Evolutionary conservation across 1,140 invertebrate genomes (phyloP).

Genomic region (Pectinophora gossypiella): DNA sequence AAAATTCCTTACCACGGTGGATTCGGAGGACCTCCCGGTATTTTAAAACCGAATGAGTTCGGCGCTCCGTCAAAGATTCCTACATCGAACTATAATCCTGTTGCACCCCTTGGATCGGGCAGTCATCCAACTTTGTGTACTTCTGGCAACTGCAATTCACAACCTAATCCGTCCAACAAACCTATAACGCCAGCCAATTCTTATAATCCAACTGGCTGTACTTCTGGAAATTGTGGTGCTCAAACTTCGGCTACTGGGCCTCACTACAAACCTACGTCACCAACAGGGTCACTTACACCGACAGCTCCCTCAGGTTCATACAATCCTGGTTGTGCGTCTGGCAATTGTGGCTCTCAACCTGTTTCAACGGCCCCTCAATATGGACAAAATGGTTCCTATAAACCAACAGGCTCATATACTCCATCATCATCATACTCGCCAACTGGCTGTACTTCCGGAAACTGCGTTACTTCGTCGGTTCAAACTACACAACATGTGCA

Average conservation of each 20-base stretch:
- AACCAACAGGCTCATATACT: neutral
- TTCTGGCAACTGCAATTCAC: constrained; percentile 5
- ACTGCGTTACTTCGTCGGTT: no score
- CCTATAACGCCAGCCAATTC: neutral
- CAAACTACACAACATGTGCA: neutral
- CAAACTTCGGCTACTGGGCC: neutral
- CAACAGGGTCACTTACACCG: neutral
- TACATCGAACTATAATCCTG: neutral
- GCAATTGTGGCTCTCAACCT: constrained; percentile 6
- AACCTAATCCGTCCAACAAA: neutral
- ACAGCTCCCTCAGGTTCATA: neutral
- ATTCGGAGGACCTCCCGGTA: constrained; percentile 24
- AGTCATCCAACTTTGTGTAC: neutral
- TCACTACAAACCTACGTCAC: neutral
- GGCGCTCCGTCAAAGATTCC: constrained; percentile 13
- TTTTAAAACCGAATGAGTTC: constrained; percentile 38
- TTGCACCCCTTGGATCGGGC: neutral
- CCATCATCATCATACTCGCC: neutral
- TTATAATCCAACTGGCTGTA: neutral
- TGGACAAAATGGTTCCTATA: neutral
- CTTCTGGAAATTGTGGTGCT: constrained; percentile 7
- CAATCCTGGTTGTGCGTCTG: neutral
- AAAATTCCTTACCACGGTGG: constrained; percentile 23
- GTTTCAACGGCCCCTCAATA: neutral
- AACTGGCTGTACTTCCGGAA: neutral